These are phyloP conservation scores for Acanthaster planci DNA, from an alignment of 35 echinoderm and acorn worm genomes.

Conservation along the genomic window DNA sequence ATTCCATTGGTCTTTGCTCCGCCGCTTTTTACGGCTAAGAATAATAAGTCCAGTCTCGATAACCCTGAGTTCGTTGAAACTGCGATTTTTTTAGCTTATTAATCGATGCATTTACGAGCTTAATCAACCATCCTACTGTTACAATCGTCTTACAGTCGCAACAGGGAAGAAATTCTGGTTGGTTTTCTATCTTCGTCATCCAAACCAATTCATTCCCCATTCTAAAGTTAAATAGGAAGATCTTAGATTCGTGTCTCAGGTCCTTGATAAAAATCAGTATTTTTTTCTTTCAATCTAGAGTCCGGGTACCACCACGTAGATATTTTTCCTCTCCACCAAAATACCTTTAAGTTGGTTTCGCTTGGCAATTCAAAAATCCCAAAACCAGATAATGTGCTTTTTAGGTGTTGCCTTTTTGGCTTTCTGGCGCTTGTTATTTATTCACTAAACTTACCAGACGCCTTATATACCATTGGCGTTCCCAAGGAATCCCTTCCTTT, in stretches of 20 bases:
- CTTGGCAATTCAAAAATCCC: neutral
- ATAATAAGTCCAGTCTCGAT: constrained; percentile 16
- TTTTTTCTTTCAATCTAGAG: constrained; percentile 14
- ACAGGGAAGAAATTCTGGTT: constrained; percentile 30
- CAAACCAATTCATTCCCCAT: too few species aligned
- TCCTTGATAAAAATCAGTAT: neutral
- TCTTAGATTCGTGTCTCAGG: too few species aligned
- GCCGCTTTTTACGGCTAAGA: constrained; percentile 14
- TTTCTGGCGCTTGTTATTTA: constrained; percentile 12
- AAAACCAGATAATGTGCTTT: constrained; percentile 7
- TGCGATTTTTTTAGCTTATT: neutral
- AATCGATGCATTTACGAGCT: constrained; percentile 7
- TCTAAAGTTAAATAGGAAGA: too few species aligned
- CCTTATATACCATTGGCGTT: constrained; percentile 5
- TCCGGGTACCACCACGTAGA: constrained; percentile 31
- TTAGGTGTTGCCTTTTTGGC: constrained; percentile 19
- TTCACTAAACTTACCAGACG: constrained; percentile 28
- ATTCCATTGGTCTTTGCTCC: constrained; percentile 5
- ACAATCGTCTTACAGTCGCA: neutral
- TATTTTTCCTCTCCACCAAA: constrained; percentile 16
- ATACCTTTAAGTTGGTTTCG: neutral
- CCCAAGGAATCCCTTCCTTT: neutral
- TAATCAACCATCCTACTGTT: constrained; percentile 5
- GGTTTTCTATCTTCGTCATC: too few species aligned
- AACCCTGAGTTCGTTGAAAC: neutral